Percentiles rank a stretch among this genome's conserved stretches.
Conservation (phyloP, 2,888 invertebrate species). For the Bedellia somnulentella region DNA sequence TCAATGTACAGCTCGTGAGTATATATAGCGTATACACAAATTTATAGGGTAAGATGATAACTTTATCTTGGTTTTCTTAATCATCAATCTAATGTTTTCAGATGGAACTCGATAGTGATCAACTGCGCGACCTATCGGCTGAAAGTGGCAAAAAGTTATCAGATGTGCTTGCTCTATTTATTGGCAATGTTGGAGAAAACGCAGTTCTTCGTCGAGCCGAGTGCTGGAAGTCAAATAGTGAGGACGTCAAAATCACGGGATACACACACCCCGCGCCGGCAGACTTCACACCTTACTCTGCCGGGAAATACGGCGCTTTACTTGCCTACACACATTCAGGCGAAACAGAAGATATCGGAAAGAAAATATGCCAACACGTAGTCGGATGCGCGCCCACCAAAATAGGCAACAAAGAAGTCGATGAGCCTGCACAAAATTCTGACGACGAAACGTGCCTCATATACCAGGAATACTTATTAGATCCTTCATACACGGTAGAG, state of each 20-base stretch:
- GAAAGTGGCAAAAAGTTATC: slow-evolving; percentile 71
- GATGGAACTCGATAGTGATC: slow-evolving; percentile 68
- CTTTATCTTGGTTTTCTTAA: no score
- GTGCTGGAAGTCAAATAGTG: slow-evolving; percentile 65
- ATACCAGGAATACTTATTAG: slow-evolving; percentile 84
- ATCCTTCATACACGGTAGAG: slow-evolving; percentile 73
- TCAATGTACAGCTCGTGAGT: no score
- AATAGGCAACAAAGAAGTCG: slow-evolving; percentile 67
- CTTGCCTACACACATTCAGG: slow-evolving; percentile 66
- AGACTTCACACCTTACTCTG: slow-evolving; percentile 44
- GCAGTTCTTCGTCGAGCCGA: slow-evolving; percentile 78
- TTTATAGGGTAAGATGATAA: no score
- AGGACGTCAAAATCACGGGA: slow-evolving; percentile 61
- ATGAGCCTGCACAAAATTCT: slow-evolving; percentile 63
- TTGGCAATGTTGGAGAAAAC: slow-evolving; percentile 91
- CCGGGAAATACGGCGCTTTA: slow-evolving; percentile 86
- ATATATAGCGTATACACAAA: no score
- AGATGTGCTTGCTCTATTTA: slow-evolving; percentile 81
- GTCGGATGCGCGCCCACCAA: slow-evolving; percentile 84
- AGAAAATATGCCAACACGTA: slow-evolving; percentile 88
- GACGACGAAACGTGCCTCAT: slow-evolving; percentile 82
- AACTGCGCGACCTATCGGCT: slow-evolving; percentile 64
- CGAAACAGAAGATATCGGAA: slow-evolving; percentile 57
- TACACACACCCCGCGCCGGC: slow-evolving; percentile 79
- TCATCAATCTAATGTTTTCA: no score